phyloP scores from a whole-genome alignment of 2,888 invertebrate species.

The Apamea sordens region DNA sequence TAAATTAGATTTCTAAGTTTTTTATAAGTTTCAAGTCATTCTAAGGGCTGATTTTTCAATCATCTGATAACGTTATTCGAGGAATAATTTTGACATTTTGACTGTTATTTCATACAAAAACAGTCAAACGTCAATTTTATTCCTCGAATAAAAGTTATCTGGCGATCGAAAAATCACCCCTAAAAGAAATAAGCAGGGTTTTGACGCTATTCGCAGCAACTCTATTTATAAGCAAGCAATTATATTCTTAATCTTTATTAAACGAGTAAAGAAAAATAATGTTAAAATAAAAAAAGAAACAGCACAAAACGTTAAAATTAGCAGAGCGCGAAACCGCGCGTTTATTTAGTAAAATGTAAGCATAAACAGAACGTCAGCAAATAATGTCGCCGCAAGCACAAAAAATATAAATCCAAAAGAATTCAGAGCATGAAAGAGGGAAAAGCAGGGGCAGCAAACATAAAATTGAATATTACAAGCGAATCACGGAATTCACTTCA shows the following conservation, averaged over 20 bases:
- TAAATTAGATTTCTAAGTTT: neutral
- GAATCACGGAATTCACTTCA: constrained; percentile 84
- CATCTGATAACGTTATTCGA: too few species aligned
- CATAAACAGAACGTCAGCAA: constrained; percentile 57
- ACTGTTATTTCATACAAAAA: too few species aligned
- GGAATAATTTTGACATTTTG: too few species aligned
- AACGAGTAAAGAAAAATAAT: neutral
- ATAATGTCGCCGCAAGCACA: constrained; percentile 57
- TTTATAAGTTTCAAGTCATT: too few species aligned
- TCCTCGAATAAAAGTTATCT: too few species aligned
- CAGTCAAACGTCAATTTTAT: too few species aligned
- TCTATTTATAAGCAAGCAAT: neutral
- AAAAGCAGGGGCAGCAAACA: constrained; percentile 68
- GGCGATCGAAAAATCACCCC: too few species aligned
- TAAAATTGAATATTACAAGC: constrained; percentile 81
- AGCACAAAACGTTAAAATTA: constrained; percentile 37
- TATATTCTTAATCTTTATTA: neutral
- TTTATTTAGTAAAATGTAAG: constrained; percentile 60
- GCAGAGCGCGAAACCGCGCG: constrained; percentile 29
- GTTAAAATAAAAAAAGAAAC: constrained; percentile 23
- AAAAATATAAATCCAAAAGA: constrained; percentile 68
- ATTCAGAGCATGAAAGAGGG: constrained; percentile 59
- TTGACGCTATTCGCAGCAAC: constrained; percentile 3
- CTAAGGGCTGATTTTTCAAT: too few species aligned
- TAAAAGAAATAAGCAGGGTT: neutral